These are phyloP conservation scores for Griposia aprilina DNA, from an alignment of 2,888 invertebrate species.

Conservation along the genomic window DNA sequence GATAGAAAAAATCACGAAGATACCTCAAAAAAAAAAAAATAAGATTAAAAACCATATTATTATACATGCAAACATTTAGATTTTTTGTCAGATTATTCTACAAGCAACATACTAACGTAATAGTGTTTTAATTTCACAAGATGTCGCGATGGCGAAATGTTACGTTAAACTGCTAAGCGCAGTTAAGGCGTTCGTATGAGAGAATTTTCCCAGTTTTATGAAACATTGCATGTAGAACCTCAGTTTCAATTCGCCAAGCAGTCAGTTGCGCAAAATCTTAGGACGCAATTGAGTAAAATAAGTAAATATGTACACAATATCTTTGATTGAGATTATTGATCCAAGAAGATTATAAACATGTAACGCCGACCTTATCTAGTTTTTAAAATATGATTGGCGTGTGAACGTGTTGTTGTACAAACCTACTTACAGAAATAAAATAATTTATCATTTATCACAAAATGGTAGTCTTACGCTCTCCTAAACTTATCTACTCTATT, in stretches of 20 bases:
- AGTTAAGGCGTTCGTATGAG: neutral
- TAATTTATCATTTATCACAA: neutral
- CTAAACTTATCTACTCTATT: neutral
- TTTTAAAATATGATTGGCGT: no score
- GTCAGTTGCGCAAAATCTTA: neutral
- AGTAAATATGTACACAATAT: neutral
- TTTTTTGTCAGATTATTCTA: no score
- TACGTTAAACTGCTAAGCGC: neutral
- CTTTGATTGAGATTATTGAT: neutral
- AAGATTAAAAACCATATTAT: no score
- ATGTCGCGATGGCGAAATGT: neutral
- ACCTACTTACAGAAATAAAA: no score
- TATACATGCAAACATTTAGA: no score
- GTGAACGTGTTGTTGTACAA: no score
- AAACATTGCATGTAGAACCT: no score
- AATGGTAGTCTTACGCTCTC: no score
- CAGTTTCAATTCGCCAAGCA: neutral
- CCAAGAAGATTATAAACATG: neutral
- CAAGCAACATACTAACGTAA: no score
- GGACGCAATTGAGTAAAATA: neutral
- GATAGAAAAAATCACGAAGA: no score
- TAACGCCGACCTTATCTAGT: neutral
- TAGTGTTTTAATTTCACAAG: no score
- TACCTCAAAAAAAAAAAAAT: no score
- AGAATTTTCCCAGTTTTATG: neutral